A percentile compares a stretch with the other conserved stretches of the same genome.
Conservation (phyloP, 2,888 invertebrate species). For the Lacanobia wlatinum region DNA sequence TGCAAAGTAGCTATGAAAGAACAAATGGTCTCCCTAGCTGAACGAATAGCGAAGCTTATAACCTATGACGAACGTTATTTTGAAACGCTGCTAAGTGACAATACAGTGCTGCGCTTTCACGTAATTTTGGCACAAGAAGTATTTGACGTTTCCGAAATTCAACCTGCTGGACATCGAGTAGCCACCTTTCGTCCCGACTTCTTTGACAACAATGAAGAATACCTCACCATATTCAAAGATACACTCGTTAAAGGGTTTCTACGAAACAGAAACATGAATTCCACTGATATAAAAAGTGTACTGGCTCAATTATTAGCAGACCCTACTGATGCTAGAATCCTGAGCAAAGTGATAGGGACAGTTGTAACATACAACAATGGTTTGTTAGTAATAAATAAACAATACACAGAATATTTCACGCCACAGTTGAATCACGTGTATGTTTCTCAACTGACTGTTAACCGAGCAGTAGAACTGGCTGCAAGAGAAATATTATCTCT, state of each 20-base stretch:
- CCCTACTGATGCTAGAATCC: background rate
- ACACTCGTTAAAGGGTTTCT: slow-evolving; percentile 13
- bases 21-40: slow-evolving; percentile 33
- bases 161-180: background rate
- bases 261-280: background rate
- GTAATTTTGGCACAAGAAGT: slow-evolving; percentile 40
- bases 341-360: background rate
- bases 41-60: slow-evolving; percentile 1
- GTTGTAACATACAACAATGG: background rate
- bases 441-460: background rate
- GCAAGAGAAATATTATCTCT: slow-evolving; percentile 18
- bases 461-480: background rate
- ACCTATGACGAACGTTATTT: background rate
- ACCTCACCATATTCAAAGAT: slow-evolving; percentile 24
- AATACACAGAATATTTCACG: background rate
- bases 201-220: slow-evolving; percentile 25
- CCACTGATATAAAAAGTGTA: background rate
- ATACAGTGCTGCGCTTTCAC: slow-evolving; percentile 42
- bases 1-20: slow-evolving; percentile 23
- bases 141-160: slow-evolving; percentile 31
- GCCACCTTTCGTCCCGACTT: slow-evolving; percentile 22
- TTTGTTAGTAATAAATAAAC: background rate
- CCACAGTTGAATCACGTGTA: background rate
- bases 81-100: slow-evolving; percentile 31
- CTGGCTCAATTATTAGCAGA: background rate